These are phyloP conservation scores for Ischnus inquisitorius DNA, from an alignment of 2,888 invertebrate species.

Conservation along the genomic window DNA sequence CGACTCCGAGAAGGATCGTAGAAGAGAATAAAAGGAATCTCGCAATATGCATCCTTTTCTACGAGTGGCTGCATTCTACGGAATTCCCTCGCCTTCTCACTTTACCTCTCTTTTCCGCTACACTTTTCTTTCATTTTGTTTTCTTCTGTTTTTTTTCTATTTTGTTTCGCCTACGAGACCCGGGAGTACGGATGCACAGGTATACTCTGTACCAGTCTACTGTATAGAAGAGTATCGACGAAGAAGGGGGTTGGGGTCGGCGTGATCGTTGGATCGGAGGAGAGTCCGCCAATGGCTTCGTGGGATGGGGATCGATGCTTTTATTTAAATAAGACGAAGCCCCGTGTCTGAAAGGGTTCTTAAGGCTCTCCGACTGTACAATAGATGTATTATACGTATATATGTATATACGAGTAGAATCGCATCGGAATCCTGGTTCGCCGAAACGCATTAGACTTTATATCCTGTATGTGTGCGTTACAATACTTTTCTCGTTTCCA, in stretches of 20 bases:
- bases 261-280: conserved; percentile 62
- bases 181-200: conserved; percentile 30
- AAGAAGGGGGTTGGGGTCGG: conserved; percentile 38
- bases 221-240: conserved; percentile 50
- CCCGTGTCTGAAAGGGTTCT: conserved; percentile 75
- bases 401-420: conserved; percentile 43
- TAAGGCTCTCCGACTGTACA: conserved; percentile 67
- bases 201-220: conserved; percentile 36
- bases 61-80: conserved; percentile 43
- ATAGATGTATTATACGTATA: conserved; percentile 58
- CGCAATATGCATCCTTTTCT: conserved; percentile 53
- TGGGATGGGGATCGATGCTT: conserved; percentile 72
- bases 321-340: conserved; percentile 76
- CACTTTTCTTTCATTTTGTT: conserved; percentile 19
- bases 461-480: conserved; percentile 24
- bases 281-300: conserved; percentile 55
- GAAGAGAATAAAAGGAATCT: conserved; percentile 51
- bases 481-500: conserved; percentile 1
- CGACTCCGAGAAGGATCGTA: conserved; percentile 29
- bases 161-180: conserved; percentile 42
- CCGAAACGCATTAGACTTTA: conserved; percentile 65
- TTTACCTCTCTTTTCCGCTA: conserved; percentile 41
- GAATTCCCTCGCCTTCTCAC: conserved; percentile 32
- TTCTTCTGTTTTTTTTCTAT: conserved; percentile 46
- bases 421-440: conserved; percentile 52